A percentile compares a stretch with the other conserved stretches of the same genome.
phyloP scores from a whole-genome alignment of 2,113 vertebrate species.

The Sylvia atricapilla region DNA sequence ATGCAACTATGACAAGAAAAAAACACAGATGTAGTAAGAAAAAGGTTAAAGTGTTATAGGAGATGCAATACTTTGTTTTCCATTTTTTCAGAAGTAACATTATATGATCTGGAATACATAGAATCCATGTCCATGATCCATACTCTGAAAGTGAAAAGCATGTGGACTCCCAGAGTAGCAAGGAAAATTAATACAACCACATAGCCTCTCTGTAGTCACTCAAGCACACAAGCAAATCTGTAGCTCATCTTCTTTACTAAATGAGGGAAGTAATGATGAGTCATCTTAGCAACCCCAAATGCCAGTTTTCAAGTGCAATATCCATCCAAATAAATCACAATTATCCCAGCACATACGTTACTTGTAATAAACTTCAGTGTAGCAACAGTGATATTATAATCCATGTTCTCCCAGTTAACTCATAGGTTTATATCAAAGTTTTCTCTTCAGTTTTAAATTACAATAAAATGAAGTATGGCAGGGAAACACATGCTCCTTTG shows the following conservation, averaged over 20 bases:
- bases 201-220: not conserved
- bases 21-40: not conserved
- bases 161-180: not conserved
- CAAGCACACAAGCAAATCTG: not conserved
- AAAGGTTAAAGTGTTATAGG: not conserved
- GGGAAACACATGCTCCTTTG: not conserved
- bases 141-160: not conserved
- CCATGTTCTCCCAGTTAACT: not conserved
- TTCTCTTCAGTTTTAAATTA: not conserved
- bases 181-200: not conserved
- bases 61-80: not conserved
- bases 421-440: not conserved
- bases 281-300: not conserved
- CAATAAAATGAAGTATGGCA: not conserved
- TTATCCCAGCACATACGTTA: not conserved
- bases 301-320: not conserved
- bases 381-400: not conserved
- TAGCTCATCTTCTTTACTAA: not conserved
- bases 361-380: not conserved
- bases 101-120: not conserved
- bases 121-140: not conserved
- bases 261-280: not conserved
- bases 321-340: not conserved
- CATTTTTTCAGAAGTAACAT: not conserved
- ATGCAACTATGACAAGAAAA: not conserved